Evolutionary conservation across 2,888 invertebrate genomes (phyloP).

Genomic region (Mimumesa dahlbomi): DNA sequence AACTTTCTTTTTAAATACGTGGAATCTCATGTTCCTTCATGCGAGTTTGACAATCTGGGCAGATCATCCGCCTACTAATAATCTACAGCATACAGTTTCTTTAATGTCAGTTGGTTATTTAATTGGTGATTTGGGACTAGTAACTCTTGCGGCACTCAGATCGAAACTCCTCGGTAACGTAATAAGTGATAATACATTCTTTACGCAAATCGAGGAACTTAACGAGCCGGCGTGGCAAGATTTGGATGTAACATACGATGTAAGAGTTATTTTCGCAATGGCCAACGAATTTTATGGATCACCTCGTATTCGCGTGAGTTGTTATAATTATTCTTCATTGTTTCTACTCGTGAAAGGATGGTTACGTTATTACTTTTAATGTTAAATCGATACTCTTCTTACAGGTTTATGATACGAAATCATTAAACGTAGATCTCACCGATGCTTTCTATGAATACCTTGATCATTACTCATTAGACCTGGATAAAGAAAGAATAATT

Average conservation of each 20-base stretch:
- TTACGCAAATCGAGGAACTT: conserved; percentile 70
- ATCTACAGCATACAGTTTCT: conserved; percentile 67
- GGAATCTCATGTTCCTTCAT: conserved; percentile 78
- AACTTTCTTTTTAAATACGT: conserved; percentile 76
- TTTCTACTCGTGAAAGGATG: background rate
- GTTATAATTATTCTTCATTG: background rate
- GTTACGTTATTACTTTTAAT: background rate
- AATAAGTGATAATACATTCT: conserved; percentile 57
- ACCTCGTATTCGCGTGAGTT: conserved; percentile 68
- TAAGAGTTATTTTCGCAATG: conserved; percentile 74
- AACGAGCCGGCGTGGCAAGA: conserved; percentile 77
- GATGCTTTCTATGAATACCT: conserved; percentile 64
- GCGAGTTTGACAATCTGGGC: conserved; percentile 71
- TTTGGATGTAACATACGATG: conserved; percentile 73
- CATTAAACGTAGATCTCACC: conserved; percentile 68
- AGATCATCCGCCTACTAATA: conserved; percentile 62
- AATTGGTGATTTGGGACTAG: conserved; percentile 77
- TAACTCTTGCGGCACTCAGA: conserved; percentile 74
- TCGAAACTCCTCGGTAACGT: conserved; percentile 69
- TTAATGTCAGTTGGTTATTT: conserved; percentile 74
- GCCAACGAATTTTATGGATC: conserved; percentile 72
- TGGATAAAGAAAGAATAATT: conserved; percentile 17
- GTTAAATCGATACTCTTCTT: background rate
- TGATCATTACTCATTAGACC: conserved; percentile 48
- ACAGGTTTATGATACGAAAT: conserved; percentile 70